Conservation (phyloP, 2,888 invertebrate genomes). For the Drosophila buzzatii region DNA sequence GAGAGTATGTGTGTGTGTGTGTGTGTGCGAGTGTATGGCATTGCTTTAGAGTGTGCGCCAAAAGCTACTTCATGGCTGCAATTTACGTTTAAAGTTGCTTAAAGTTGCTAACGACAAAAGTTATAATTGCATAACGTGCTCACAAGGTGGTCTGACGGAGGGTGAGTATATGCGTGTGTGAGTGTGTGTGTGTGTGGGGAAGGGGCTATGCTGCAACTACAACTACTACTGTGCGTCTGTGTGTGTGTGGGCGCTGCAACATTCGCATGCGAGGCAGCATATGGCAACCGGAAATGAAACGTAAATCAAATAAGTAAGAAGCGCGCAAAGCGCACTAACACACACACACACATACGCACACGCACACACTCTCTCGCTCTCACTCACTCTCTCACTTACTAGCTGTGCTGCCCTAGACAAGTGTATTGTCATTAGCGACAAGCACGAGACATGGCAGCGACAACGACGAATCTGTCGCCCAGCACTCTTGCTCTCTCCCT, state of each 20-base stretch:
- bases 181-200: not conserved
- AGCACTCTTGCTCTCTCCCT: not conserved
- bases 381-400: not conserved
- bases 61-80: constrained; percentile 81
- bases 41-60: constrained; percentile 71
- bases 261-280: constrained; percentile 75
- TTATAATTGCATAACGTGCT: constrained; percentile 84
- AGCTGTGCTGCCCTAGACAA: constrained; percentile 31
- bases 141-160: constrained; percentile 28
- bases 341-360: constrained; percentile 22
- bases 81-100: constrained; percentile 82
- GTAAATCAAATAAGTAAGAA: constrained; percentile 83
- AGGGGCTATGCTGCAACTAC: not conserved
- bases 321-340: constrained; percentile 55
- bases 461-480: constrained; percentile 45
- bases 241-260: constrained; percentile 40
- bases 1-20: constrained; percentile 22
- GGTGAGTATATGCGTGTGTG: not conserved
- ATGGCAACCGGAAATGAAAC: constrained; percentile 83
- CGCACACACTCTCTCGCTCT: constrained; percentile 14
- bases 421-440: constrained; percentile 80
- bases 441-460: constrained; percentile 55
- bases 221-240: constrained; percentile 13
- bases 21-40: constrained; percentile 34
- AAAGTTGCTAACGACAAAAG: constrained; percentile 83